phyloP scores from a whole-genome alignment of 1,140 invertebrate species.

The Nixonia krombeini region DNA sequence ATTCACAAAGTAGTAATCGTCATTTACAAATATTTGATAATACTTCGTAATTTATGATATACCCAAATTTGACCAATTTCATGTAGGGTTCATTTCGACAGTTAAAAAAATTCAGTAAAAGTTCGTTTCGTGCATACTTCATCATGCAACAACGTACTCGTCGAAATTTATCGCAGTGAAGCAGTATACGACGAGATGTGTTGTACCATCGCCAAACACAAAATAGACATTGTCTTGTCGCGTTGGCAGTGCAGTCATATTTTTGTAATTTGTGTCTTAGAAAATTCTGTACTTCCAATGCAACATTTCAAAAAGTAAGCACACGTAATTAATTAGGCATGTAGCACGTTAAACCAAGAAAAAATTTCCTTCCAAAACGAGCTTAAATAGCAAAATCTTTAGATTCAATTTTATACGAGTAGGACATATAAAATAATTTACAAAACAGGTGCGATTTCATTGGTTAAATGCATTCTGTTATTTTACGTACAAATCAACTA shows the following conservation, averaged over 20 bases:
- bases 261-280: too few relatives aligned
- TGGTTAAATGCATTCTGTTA: slow-evolving; percentile 20
- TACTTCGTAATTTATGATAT: too few relatives aligned
- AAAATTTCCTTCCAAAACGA: not conserved
- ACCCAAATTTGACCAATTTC: too few relatives aligned
- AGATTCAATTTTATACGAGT: slow-evolving; percentile 10
- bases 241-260: slow-evolving; percentile 48
- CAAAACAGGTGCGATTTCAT: slow-evolving; percentile 7
- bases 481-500: slow-evolving; percentile 21
- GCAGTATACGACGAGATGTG: too few relatives aligned
- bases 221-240: not conserved
- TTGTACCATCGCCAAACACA: not conserved
- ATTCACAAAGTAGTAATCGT: too few relatives aligned
- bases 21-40: too few relatives aligned
- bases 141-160: too few relatives aligned
- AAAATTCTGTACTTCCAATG: slow-evolving; percentile 9
- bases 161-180: too few relatives aligned
- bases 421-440: slow-evolving; percentile 1
- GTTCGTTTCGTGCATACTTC: too few relatives aligned
- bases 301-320: slow-evolving; percentile 19
- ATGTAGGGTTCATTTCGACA: too few relatives aligned
- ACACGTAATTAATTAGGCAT: slow-evolving; percentile 7
- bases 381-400: slow-evolving; percentile 1
- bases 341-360: not conserved
- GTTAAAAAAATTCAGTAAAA: too few relatives aligned